Percentiles rank a stretch among this genome's conserved stretches.
phyloP scores from a whole-genome alignment of 2,113 vertebrate species.

The Tapirus terrestris region DNA sequence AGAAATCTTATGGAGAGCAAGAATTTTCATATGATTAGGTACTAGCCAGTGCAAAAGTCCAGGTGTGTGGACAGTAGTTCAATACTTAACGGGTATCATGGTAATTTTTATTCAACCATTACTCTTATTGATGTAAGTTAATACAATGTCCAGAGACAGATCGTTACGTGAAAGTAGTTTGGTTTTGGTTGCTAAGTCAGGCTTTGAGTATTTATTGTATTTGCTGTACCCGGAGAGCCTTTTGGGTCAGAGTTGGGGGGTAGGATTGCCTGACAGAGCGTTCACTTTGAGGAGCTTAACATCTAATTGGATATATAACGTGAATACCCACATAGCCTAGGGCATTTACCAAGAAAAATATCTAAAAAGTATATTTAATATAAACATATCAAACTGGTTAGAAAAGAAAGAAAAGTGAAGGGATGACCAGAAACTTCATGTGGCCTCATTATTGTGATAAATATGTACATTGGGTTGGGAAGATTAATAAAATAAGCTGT shows the following conservation, averaged over 20 bases:
- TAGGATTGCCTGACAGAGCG: accelerated
- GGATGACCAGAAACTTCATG: neutral
- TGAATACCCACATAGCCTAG: neutral
- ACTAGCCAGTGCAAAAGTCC: neutral
- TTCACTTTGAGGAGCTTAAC: neutral
- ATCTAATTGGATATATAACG: neutral
- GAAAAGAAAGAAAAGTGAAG: neutral
- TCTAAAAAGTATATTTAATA: neutral
- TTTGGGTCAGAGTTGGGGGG: neutral
- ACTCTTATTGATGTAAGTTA: neutral
- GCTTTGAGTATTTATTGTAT: neutral
- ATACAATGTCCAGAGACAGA: neutral
- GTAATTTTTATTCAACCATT: neutral
- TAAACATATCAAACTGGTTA: neutral
- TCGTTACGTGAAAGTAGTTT: neutral
- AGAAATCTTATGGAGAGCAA: neutral
- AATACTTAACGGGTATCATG: neutral
- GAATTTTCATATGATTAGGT: neutral
- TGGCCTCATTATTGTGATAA: neutral
- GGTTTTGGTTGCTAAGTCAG: neutral
- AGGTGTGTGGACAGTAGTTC: neutral
- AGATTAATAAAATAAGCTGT: neutral
- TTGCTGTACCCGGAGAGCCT: neutral
- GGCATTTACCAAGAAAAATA: neutral
- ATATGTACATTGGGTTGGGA: neutral